Conservation (phyloP, 2,113 vertebrate species). For the Campylomormyrus tamandua region DNA sequence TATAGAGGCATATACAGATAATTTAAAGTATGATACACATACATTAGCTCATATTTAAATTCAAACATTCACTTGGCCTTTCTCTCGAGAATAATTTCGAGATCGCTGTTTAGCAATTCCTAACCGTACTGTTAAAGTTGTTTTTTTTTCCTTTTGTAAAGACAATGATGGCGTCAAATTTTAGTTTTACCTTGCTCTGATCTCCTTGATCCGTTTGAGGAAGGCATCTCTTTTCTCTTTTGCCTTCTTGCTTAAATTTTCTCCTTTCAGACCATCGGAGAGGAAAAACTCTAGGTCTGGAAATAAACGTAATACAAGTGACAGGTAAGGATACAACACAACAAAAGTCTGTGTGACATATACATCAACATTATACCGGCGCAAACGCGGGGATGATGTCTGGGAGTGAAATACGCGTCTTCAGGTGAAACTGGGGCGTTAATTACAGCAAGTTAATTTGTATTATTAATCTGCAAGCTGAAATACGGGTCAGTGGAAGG, state of each 20-base stretch:
- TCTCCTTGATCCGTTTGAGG: constrained; percentile 80
- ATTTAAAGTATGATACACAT: background rate
- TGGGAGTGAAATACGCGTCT: background rate
- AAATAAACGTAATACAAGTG: background rate
- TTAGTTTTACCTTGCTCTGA: constrained; percentile 63
- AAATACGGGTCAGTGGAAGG: background rate
- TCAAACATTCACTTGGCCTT: background rate
- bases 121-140: background rate
- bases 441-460: background rate
- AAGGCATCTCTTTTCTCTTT: constrained; percentile 81
- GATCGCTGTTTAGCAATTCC: background rate
- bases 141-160: background rate
- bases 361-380: background rate
- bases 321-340: background rate
- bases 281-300: constrained; percentile 81
- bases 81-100: background rate
- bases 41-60: background rate
- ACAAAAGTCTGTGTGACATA: background rate
- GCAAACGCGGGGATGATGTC: background rate
- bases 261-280: constrained; percentile 72
- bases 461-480: background rate
- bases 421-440: background rate
- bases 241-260: constrained; percentile 84
- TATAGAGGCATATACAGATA: background rate
- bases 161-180: background rate